These are phyloP conservation scores for Ciconia maguari DNA, from an alignment of 2,113 vertebrate species.

Conservation along the genomic window DNA sequence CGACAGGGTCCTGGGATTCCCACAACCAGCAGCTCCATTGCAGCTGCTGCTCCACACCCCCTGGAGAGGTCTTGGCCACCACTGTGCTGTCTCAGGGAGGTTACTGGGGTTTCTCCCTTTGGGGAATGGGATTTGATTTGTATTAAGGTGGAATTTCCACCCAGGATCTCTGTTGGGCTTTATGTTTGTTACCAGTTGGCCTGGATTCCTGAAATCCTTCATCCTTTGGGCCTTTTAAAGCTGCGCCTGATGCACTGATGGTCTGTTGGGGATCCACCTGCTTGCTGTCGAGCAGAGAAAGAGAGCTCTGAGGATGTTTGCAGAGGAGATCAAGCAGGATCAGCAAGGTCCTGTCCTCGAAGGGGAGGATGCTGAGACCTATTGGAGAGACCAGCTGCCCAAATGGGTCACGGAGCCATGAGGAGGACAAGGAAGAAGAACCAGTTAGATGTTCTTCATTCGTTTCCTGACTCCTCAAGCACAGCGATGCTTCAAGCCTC, in stretches of 20 bases:
- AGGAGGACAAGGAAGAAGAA: not conserved
- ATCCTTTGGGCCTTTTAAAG: not conserved
- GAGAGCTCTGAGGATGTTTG: not conserved
- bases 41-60: not conserved
- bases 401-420: not conserved
- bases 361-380: not conserved
- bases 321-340: not conserved
- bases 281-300: not conserved
- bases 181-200: not conserved
- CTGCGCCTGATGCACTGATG: not conserved
- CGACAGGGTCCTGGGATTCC: not conserved
- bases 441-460: not conserved
- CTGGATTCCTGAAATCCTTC: not conserved
- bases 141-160: not conserved
- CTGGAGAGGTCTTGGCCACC: not conserved
- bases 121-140: not conserved
- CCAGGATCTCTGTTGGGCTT: not conserved
- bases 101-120: not conserved
- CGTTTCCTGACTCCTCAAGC: not conserved
- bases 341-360: not conserved
- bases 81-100: not conserved
- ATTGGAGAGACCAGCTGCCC: accelerated
- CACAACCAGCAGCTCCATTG: not conserved
- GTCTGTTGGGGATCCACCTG: not conserved
- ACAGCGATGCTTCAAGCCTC: not conserved